Base-by-base conservation (phyloP, 2,888 invertebrate genomes). In the Lacanobia oleracea region DNA sequence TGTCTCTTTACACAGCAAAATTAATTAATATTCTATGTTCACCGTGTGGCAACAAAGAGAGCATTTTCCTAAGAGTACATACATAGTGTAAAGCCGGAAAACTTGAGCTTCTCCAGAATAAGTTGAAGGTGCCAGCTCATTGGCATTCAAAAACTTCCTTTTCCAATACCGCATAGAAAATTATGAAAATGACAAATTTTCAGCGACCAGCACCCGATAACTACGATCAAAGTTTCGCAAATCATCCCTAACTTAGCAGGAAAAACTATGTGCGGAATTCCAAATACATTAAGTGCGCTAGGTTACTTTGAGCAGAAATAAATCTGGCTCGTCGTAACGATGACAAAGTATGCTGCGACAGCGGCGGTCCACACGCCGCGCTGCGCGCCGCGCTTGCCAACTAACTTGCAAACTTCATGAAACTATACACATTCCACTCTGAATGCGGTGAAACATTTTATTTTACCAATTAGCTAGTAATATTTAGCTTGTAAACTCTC, bases 271-370 rank as follows among this genome's bases (percentile, higher is more conserved):
- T 14, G 14, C 8, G 8, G 18, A 48, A 56, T 48, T 21, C 33
- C 14, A 45, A 43, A 65, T 50, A 61, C 48, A 61, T 61, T 56
- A 64, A 37, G 54, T 45, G 54, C 12, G 23, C 27, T 56, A 40
- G 56, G 59, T 63, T 43, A 14, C 14, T 54, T 59, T 45, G 60
- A 78, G 66, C 50, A 53, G 59, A 69, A 53, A 75, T 75, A 79
- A 67, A 81, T 75, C 75, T 70, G 72, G 54, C 57, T 68, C 54
- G 43, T 67, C 43, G 66, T 80, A 83, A 77, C 77, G 83, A 82
- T 83, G 81, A 83, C 73, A 77, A 77, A 82, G 70, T 69, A 50
- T 73, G 50, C 37, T 40, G 70, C 67, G 68, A 61, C 76, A 66
- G 70, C 67, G 43, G 18, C 69, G 59, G 69, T 27, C 37, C 45